A percentile compares a stretch with the other conserved stretches of the same genome.
Conservation (phyloP, 2,113 vertebrate genomes). For the Neogobius melanostomus region DNA sequence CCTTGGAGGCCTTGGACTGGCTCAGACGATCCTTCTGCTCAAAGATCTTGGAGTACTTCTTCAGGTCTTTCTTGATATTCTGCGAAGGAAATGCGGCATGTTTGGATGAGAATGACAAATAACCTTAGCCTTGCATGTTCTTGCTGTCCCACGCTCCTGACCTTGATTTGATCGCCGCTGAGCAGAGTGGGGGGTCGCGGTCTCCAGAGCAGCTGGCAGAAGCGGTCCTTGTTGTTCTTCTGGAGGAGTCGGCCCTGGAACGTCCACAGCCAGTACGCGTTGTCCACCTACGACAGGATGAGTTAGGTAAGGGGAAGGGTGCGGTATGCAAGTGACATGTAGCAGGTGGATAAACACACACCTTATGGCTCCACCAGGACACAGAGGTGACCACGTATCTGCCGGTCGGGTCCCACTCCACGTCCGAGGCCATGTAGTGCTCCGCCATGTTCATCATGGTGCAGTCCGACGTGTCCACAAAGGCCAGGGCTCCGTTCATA, state of each 20-base stretch:
- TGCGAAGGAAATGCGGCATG: constrained; percentile 56
- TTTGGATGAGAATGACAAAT: background rate
- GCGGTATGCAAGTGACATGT: background rate
- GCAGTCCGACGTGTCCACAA: constrained; percentile 96
- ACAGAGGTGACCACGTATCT: constrained; percentile 95
- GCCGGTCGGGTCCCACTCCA: constrained; percentile 97
- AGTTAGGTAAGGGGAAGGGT: too few species aligned
- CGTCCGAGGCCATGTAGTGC: constrained; percentile 96
- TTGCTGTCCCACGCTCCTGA: constrained; percentile 37
- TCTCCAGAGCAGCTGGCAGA: constrained; percentile 97
- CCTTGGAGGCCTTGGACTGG: constrained; percentile 98
- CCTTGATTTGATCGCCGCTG: constrained; percentile 88
- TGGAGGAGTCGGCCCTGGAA: constrained; percentile 97
- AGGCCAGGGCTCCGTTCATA: constrained; percentile 97
- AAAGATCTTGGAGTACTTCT: constrained; percentile 99
- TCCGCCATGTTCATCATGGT: constrained; percentile 99
- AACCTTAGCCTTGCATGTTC: background rate
- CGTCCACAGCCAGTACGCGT: constrained; percentile 98
- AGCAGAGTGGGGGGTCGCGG: constrained; percentile 89
- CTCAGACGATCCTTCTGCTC: constrained; percentile 99
- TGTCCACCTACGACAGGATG: constrained; percentile 85
- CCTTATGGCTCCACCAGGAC: constrained; percentile 99
- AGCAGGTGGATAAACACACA: constrained; percentile 7
- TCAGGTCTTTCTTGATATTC: constrained; percentile 97
- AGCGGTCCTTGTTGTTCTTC: constrained; percentile 96